These are phyloP conservation scores for Nettapus auritus DNA, from an alignment of 2,113 vertebrate genomes.

Conservation along the genomic window DNA sequence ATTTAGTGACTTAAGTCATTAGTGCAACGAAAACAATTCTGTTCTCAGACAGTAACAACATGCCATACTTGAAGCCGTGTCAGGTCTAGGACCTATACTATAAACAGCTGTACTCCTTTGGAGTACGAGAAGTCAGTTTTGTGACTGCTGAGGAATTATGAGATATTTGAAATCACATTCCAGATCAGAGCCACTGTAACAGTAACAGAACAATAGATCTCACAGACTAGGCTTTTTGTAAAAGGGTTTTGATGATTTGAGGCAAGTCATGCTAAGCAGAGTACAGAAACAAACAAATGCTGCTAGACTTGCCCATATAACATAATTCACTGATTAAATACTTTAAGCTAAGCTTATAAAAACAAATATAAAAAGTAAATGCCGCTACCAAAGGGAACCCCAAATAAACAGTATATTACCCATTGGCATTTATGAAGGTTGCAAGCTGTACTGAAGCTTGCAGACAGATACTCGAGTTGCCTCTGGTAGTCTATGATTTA, in stretches of 20 bases:
- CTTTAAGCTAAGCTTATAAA: neutral
- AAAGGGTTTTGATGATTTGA: neutral
- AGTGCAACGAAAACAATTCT: neutral
- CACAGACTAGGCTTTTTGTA: neutral
- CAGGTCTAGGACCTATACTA: neutral
- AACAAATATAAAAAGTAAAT: neutral
- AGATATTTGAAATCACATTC: neutral
- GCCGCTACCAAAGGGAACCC: neutral
- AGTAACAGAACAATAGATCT: neutral
- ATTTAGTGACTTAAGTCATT: neutral
- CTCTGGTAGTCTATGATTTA: neutral
- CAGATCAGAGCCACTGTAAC: neutral
- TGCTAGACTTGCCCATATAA: neutral
- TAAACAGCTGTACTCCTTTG: neutral
- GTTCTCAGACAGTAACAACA: neutral
- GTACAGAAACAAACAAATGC: neutral
- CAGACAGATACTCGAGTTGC: neutral
- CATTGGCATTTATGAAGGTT: neutral
- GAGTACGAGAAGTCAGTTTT: neutral
- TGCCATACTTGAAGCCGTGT: neutral
- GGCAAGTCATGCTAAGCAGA: neutral
- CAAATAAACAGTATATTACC: neutral
- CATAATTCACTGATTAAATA: neutral
- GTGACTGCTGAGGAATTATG: neutral
- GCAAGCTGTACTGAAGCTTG: neutral